These are phyloP conservation scores for Aurelia sp. DNA, from an alignment of 30 jellyfish, hydroid and myxozoan genomes.

Conservation along the genomic window DNA sequence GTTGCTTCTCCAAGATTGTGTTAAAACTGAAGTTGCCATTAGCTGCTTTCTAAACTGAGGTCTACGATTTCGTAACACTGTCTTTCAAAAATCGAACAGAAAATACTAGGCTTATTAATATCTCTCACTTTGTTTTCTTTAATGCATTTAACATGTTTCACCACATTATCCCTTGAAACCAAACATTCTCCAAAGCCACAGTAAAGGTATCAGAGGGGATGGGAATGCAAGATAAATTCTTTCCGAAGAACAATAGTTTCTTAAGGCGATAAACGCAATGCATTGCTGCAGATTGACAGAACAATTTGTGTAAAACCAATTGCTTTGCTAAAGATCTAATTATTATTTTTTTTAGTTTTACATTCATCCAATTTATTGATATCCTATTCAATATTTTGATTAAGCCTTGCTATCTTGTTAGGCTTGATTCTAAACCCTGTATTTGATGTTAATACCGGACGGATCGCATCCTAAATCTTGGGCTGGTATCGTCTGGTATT, in stretches of 20 bases:
- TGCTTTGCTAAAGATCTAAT: slow-evolving; percentile 46
- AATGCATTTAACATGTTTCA: too few species aligned
- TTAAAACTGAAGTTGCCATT: too few species aligned
- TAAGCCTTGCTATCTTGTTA: slow-evolving; percentile 37
- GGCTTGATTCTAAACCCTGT: slow-evolving; percentile 15
- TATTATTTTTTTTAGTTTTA: slow-evolving; percentile 18
- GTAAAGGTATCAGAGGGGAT: not conserved
- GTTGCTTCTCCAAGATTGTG: too few species aligned
- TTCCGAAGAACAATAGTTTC: slow-evolving; percentile 22
- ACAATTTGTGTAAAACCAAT: slow-evolving; percentile 50
- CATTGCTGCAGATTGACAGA: slow-evolving; percentile 38
- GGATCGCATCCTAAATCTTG: not conserved
- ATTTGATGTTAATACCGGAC: slow-evolving; percentile 16
- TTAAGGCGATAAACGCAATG: slow-evolving; percentile 27
- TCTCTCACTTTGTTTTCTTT: too few species aligned
- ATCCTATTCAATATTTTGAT: slow-evolving; percentile 36
- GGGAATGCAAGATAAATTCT: not conserved
- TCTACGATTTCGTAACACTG: too few species aligned
- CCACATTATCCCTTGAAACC: too few species aligned
- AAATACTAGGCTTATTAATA: too few species aligned
- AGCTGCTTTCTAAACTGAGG: too few species aligned
- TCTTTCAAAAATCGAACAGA: too few species aligned
- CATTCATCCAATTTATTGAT: slow-evolving; percentile 49
- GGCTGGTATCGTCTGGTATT: not conserved
- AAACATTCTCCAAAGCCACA: too few species aligned